phyloP scores from a whole-genome alignment of 2,888 invertebrate genomes.

The Nymphalis c-album region DNA sequence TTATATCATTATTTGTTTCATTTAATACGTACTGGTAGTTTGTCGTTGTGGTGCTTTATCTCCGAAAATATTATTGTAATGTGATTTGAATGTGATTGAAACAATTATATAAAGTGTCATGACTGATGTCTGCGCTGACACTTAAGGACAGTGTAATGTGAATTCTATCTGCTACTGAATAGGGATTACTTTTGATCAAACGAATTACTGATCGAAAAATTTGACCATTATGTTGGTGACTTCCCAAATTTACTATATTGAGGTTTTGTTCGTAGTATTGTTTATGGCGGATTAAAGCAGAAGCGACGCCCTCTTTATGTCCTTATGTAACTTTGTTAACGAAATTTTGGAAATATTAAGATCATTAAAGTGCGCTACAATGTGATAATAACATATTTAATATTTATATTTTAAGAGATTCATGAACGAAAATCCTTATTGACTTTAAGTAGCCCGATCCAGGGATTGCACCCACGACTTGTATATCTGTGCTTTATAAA shows the following conservation, averaged over 20 bases:
- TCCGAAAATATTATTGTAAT: no score
- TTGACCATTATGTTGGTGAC: slow-evolving; percentile 21
- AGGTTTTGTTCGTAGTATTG: slow-evolving; percentile 66
- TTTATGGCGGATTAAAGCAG: slow-evolving; percentile 67
- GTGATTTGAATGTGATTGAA: no score
- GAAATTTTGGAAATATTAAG: slow-evolving; percentile 8
- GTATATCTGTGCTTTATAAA: no score
- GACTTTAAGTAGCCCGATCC: no score
- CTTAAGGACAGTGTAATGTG: not conserved
- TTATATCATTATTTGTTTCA: no score
- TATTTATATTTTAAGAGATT: no score
- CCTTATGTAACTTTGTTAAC: slow-evolving; percentile 55
- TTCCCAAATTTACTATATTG: slow-evolving; percentile 46
- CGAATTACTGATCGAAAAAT: slow-evolving; percentile 3
- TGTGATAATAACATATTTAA: no score
- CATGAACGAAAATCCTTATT: no score
- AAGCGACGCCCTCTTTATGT: slow-evolving; percentile 55
- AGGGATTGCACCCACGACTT: no score
- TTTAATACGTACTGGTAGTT: no score
- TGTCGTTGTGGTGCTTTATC: no score
- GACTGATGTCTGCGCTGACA: not conserved
- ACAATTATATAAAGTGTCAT: not conserved
- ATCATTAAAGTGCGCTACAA: not conserved
- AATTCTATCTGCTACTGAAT: not conserved
- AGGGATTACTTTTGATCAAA: not conserved